Evolutionary conservation across 2,888 invertebrate genomes (phyloP), one percentile per base, ranked within the genome.

Genomic region (Amphimallon solstitiale): DNA sequence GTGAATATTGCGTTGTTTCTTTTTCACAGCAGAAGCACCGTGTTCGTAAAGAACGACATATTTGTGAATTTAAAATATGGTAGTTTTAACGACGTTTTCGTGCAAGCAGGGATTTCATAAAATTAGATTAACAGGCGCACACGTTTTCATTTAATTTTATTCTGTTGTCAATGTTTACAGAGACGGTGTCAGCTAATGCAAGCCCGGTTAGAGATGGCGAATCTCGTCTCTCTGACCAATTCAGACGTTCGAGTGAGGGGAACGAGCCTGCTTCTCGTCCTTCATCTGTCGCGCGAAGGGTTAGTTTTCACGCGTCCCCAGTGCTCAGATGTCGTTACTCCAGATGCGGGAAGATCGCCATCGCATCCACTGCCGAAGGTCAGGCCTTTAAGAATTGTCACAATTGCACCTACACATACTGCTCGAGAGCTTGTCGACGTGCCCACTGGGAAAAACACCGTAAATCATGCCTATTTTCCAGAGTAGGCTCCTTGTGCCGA

Each of bases 401-500:
- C 85, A 97, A 97, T 82, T 98, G 98, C 85, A 92, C 93, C 73
- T 94, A 95, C 78, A 90, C 93, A 77, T 98, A 98, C 84, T 98
- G 98, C 84, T 94, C 95, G 68, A 88, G 94, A 68, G 91, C 93
- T 76, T 98, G 97, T 81, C 88, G 98, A 19, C 86, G 93, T 68
- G 89, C 92, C 10, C 96, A 98, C 80, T 97, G 97, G 97, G 93
- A 94, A 78, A 91, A 92, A 75, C 98, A 98, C 80, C 89, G 95
- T 68, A 92, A 92, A 76, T 92, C 92, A 37, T 97, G 97, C 80
- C 85, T 95, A 69, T 95, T 95, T 82, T 95, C 95, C 15, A 87
- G 97, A 56, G 95, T 96, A 49, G 95, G 95, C 74, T 90, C 93
- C 37, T 85, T 96, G 23, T 97, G 97, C 81, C 90, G 95, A 77